Evolutionary conservation across 1,140 invertebrate species (phyloP), one percentile per base, ranked within the genome.

Genomic region (Pygmarrhopalites habei): DNA sequence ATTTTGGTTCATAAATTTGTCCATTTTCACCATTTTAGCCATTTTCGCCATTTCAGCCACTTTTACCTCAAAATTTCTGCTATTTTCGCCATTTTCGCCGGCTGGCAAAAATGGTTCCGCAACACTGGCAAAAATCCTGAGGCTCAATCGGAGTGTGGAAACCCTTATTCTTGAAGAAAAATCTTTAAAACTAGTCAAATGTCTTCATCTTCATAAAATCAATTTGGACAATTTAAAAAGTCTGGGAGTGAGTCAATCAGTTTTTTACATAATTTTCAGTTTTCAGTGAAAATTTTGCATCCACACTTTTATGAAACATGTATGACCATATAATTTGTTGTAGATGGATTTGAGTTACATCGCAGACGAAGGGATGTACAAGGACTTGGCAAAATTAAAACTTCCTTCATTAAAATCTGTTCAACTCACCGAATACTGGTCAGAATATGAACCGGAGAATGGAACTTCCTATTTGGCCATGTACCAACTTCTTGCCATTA

Each of bases 321-420:
- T 46, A 21, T 46, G 21, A 5, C 5, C 15, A 46, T 46, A n/a
- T 19, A 46, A 14, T 5, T 46, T 14, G 15, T 46, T n/a, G 7
- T 7, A 52, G 49, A 28, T 52, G 10, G 49, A 52, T 23, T 52
- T 52, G 14, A 52, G 49, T n/a, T 52, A 52, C 25, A 26, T 23
- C 49, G 7, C 49, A 52, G 49, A 52, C 10, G 23, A 5, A 12
- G 14, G 28, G 28, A 26, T 52, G 7, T 26, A 28, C 25, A 21
- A 26, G 15, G 49, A 52, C 7, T 26, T 52, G 10, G 5, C 23
- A 7, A 2, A 26, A 3, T 28, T 29, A 26, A 25, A 23, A 29
- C 28, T 52, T 29, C 49, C 49, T 2, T 21, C 49, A 25, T n/a
- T 52, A 7, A 25, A n/a, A 4, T 25, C 49, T 5, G 25, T 52